Conservation (phyloP, 2,888 invertebrate genomes). For the Drosophila cognata region DNA sequence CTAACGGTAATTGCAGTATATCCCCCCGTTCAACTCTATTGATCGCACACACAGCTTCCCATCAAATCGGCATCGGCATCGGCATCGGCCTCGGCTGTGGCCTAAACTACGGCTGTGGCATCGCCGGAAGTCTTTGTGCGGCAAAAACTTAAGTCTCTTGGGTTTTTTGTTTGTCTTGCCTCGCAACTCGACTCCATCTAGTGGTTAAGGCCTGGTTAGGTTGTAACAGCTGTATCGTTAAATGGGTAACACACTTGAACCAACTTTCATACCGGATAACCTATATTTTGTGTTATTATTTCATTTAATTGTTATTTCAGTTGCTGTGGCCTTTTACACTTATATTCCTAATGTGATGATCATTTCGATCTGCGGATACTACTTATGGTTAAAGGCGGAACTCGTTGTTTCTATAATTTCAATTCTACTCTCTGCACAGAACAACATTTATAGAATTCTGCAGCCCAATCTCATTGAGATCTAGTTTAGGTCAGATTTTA, state of each 20-base stretch:
- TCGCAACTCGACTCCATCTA: slow-evolving; percentile 29
- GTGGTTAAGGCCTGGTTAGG: slow-evolving; percentile 23
- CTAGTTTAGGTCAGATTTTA: not conserved
- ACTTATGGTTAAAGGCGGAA: slow-evolving; percentile 8
- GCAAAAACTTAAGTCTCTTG: slow-evolving; percentile 47
- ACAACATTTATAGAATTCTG: not conserved
- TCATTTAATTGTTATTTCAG: slow-evolving; percentile 42
- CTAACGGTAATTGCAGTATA: slow-evolving; percentile 60
- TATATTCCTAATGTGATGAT: not conserved
- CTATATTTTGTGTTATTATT: slow-evolving; percentile 40
- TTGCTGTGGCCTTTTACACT: slow-evolving; percentile 13
- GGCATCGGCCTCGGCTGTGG: slow-evolving; percentile 6
- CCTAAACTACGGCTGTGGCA: slow-evolving; percentile 6
- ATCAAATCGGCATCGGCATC: slow-evolving; percentile 36
- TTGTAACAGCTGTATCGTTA: slow-evolving; percentile 39
- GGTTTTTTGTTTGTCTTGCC: slow-evolving; percentile 27
- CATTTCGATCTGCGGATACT: not conserved
- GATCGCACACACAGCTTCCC: slow-evolving; percentile 43
- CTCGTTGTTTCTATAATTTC: slow-evolving; percentile 3
- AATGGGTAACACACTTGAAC: slow-evolving; percentile 42
- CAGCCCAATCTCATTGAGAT: not conserved
- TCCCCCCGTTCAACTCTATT: not conserved
- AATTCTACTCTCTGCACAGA: not conserved
- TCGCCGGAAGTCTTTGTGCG: slow-evolving; percentile 76
- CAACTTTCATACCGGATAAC: slow-evolving; percentile 54